Percentiles rank a stretch among this genome's conserved stretches.
phyloP scores from a whole-genome alignment of 2,888 invertebrate species.

The Micropterix aruncella region DNA sequence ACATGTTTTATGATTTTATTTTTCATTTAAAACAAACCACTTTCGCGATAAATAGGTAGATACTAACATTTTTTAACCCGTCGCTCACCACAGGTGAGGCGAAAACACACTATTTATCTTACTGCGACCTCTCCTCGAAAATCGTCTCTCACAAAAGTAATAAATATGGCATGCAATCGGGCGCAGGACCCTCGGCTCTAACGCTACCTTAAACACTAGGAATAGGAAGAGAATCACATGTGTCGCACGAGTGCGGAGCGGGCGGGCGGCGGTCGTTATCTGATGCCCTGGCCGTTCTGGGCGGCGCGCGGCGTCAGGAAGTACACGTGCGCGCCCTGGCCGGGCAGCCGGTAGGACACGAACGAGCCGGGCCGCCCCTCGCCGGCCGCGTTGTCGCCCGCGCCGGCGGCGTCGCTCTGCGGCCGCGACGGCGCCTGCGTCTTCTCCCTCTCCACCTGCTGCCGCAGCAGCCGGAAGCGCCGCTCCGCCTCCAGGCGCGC shows the following conservation, averaged over 20 bases:
- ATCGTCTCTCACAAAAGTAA: background rate
- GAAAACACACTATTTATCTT: no score
- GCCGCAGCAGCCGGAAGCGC: conserved; percentile 29
- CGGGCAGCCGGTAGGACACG: conserved; percentile 59
- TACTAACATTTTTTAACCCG: no score
- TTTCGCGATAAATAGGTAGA: no score
- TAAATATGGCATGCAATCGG: background rate
- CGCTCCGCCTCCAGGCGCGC: conserved; percentile 25
- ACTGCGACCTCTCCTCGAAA: no score
- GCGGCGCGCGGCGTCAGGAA: conserved; percentile 59
- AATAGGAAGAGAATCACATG: background rate
- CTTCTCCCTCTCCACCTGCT: background rate
- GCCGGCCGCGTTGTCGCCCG: conserved; percentile 18
- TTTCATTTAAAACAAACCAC: no score
- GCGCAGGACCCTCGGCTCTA: background rate
- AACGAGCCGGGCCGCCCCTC: conserved; percentile 43
- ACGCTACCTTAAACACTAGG: background rate
- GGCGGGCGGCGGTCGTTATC: background rate
- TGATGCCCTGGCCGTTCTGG: conserved; percentile 13
- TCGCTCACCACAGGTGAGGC: no score
- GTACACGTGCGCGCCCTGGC: conserved; percentile 65
- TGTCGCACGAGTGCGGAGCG: background rate
- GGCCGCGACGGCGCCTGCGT: conserved; percentile 1
- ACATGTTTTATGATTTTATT: no score
- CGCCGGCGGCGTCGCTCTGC: conserved; percentile 19